phyloP scores from a whole-genome alignment of 64 coral and sea anemone genomes.

The Pocillopora verrucosa region DNA sequence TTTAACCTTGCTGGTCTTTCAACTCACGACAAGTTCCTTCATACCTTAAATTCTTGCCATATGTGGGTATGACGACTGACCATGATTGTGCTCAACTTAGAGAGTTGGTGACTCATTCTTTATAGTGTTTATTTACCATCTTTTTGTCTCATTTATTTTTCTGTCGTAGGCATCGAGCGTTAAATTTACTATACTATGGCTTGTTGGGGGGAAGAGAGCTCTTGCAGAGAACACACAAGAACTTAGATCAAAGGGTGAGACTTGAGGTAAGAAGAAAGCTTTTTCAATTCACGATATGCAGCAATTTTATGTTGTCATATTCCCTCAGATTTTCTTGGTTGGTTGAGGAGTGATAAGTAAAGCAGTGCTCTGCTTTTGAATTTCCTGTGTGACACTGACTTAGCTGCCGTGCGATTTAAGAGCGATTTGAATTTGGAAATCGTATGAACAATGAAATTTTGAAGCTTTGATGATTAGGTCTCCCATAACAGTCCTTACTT shows the following conservation, averaged over 20 bases:
- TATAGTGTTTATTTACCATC: not conserved
- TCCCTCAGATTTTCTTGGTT: not conserved
- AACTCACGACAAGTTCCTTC: not conserved
- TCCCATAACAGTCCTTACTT: not conserved
- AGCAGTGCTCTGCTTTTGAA: not conserved
- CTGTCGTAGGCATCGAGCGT: constrained; percentile 64
- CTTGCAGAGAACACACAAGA: constrained; percentile 94
- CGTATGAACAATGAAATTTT: no score
- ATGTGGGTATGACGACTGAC: no score
- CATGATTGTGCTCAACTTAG: no score
- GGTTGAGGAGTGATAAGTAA: not conserved
- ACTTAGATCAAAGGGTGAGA: constrained; percentile 91
- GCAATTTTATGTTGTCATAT: not conserved
- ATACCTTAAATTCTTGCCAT: no score
- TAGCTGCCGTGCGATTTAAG: not conserved
- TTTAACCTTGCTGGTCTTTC: not conserved
- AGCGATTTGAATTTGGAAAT: not conserved
- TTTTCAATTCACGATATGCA: not conserved
- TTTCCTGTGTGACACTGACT: not conserved
- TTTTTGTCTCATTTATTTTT: not conserved
- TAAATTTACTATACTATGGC: constrained; percentile 93
- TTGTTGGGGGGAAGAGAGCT: constrained; percentile 94
- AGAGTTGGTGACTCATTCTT: no score
- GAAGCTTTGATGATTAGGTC: no score
- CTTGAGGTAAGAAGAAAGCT: constrained; percentile 66